Evolutionary conservation across 2,113 vertebrate genomes (phyloP), one percentile per base, ranked within the genome.

Genomic region (Chamaea fasciata): DNA sequence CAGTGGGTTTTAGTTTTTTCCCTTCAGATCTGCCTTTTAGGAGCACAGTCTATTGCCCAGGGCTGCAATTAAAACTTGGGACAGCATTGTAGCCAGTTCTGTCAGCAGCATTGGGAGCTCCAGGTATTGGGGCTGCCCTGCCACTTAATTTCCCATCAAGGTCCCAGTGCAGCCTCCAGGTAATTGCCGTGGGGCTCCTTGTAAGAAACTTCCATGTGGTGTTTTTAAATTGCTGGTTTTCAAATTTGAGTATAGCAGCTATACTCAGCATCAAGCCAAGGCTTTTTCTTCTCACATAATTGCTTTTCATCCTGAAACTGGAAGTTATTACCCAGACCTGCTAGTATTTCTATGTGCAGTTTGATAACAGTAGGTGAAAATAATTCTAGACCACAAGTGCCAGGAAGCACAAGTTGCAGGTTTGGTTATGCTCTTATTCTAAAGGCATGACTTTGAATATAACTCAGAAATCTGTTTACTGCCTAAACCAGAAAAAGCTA

Each of bases 71-170:
- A 26, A 52, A 76, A 31, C 9, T 11, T 28, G 50, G 22, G 21
- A 44, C 10, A 6, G 55, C 39, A 11, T 37, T 83, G 5, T 11
- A 80, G 64, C 10, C 23, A 5, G 1, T n/a, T 39, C n/a, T 77
- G 44, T n/a, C 68, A 73, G 68, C 22, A 21, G 39, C 2, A 0
- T 9, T 41, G 18, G 8, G 27, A 46, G 1, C 55, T 64, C 3
- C 53, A 46, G 59, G 53, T 59, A 0, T 5, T 20, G 24, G 28
- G 35, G 7, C 68, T 59, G 26, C 30, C 0, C 17, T 65, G 44
- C 27, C 16, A 1, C 22, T 49, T 53, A 12, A 4, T 47, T 55
- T 56, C 50, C 35, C 30, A 13, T 42, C 35, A 37, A 7, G 37
- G 2, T 44, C 35, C 70, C 50, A 31, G 44, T 8, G 30, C 63